phyloP scores from a whole-genome alignment of 2,888 invertebrate genomes.

The Lasioglossum pauxillum region DNA sequence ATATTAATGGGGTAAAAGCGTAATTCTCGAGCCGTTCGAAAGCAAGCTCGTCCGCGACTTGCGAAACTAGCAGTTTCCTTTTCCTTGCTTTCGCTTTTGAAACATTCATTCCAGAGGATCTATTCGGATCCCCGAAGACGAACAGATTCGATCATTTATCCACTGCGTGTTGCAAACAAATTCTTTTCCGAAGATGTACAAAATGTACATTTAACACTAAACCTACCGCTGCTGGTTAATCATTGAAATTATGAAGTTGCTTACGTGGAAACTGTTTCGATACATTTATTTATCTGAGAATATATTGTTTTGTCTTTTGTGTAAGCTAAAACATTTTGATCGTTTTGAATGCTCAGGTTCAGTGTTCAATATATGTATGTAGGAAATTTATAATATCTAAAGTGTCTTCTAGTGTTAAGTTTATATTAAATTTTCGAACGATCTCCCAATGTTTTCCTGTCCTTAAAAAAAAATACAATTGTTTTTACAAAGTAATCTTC shows the following conservation, averaged over 20 bases:
- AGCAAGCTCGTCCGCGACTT: constrained; percentile 17
- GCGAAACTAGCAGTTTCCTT: neutral
- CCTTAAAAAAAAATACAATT: constrained; percentile 62
- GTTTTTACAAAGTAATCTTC: constrained; percentile 71
- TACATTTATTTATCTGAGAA: too few species aligned
- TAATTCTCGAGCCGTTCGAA: constrained; percentile 24
- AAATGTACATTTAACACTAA: too few species aligned
- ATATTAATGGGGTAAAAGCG: constrained; percentile 48
- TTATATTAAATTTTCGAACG: neutral
- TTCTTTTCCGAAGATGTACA: neutral
- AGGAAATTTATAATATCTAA: too few species aligned
- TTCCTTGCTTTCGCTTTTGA: neutral
- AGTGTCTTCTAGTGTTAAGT: too few species aligned
- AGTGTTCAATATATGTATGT: too few species aligned
- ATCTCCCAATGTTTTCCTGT: constrained; percentile 66
- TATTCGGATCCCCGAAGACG: neutral
- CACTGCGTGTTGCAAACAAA: too few species aligned
- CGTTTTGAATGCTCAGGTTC: too few species aligned
- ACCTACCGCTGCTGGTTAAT: too few species aligned
- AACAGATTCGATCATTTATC: neutral
- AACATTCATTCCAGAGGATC: neutral
- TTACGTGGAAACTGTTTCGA: too few species aligned
- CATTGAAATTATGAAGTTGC: too few species aligned
- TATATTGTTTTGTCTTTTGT: too few species aligned
- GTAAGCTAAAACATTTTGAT: too few species aligned